phyloP scores from a whole-genome alignment of 2,797 vertebrate species.

The Thunnus albacares region DNA sequence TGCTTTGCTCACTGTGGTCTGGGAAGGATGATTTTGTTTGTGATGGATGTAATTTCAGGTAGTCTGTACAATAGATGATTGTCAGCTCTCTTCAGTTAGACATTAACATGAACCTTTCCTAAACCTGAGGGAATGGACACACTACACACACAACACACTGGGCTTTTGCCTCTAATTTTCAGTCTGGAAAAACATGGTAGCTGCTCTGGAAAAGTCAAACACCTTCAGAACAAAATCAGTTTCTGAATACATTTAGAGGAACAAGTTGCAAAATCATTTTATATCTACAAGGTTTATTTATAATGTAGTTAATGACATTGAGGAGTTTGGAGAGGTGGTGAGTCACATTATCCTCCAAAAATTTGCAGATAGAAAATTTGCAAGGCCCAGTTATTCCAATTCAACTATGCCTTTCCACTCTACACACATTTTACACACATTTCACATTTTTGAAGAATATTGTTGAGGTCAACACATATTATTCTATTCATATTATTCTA shows the following conservation, averaged over 20 bases:
- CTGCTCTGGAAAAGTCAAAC: too few relatives aligned
- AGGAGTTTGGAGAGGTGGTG: too few relatives aligned
- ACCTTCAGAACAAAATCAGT: background rate
- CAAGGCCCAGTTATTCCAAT: too few relatives aligned
- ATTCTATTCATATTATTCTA: too few relatives aligned
- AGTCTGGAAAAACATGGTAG: too few relatives aligned
- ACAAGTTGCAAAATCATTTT: background rate
- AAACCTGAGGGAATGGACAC: background rate
- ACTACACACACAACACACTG: background rate
- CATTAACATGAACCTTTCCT: background rate
- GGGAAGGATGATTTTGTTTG: background rate
- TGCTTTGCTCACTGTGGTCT: background rate
- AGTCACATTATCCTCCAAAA: background rate
- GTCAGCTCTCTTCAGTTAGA: background rate
- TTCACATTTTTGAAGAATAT: too few relatives aligned
- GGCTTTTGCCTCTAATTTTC: too few relatives aligned
- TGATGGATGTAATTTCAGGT: background rate
- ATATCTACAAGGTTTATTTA: background rate
- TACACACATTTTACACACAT: too few relatives aligned
- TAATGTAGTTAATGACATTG: background rate
- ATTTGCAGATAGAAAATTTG: background rate
- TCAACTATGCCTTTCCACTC: too few relatives aligned
- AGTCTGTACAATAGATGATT: background rate
- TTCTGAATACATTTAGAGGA: background rate
- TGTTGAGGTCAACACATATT: too few relatives aligned